Percentiles rank a stretch among this genome's conserved stretches.
Evolutionary conservation across 2,797 vertebrate genomes (phyloP).

Genomic region (Pagetopsis macropterus): DNA sequence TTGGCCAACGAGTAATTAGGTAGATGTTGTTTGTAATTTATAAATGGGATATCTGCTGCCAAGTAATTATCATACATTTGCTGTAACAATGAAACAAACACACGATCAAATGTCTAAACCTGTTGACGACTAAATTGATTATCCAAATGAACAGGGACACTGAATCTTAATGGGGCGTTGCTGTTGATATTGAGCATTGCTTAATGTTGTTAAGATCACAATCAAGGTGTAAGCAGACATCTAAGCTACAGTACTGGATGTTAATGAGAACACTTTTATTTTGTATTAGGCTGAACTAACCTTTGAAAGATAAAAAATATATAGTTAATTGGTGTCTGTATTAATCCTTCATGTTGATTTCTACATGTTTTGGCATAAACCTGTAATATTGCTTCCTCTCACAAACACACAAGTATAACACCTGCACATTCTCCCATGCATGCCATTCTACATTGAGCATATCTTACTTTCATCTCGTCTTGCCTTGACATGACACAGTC

Average conservation of each 20-base stretch:
- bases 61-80: conserved; percentile 16
- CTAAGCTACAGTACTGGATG: too few species aligned
- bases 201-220: not conserved
- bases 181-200: not conserved
- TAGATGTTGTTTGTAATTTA: conserved; percentile 33
- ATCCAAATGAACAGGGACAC: not conserved
- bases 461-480: conserved; percentile 36
- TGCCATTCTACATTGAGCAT: conserved; percentile 33
- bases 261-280: too few species aligned
- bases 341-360: too few species aligned
- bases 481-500: conserved; percentile 46
- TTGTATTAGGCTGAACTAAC: too few species aligned
- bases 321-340: too few species aligned
- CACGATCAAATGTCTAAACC: not conserved
- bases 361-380: too few species aligned
- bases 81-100: conserved; percentile 9
- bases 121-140: not conserved
- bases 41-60: conserved; percentile 16
- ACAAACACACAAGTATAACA: too few species aligned
- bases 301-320: too few species aligned
- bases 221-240: not conserved
- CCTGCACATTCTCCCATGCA: not conserved
- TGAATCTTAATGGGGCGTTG: not conserved
- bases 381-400: too few species aligned
- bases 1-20: not conserved